Percentiles rank a stretch among this genome's conserved stretches.
phyloP scores from a whole-genome alignment of 2,888 invertebrate species.

The Trichogramma evanescens region DNA sequence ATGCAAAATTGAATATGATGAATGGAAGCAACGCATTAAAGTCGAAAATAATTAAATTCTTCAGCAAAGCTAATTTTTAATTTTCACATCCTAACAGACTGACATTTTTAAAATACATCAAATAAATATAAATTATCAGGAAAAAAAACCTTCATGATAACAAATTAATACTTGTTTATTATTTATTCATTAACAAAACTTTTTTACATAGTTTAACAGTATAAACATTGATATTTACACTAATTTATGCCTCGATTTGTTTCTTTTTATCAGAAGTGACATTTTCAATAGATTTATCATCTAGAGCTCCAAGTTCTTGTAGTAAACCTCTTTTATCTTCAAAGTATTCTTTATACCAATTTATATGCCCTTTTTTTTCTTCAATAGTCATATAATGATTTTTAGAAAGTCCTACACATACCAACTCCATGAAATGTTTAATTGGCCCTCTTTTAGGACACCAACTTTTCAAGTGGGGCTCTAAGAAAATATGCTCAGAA shows the following conservation, averaged over 20 bases:
- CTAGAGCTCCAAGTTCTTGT: conserved; percentile 57
- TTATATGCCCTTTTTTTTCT: conserved; percentile 82
- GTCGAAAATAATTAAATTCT: too few relatives aligned
- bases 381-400: conserved; percentile 83
- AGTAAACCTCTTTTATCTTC: conserved; percentile 68
- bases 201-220: not conserved
- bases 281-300: not conserved
- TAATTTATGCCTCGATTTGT: conserved; percentile 6
- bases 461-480: conserved; percentile 76
- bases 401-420: conserved; percentile 78
- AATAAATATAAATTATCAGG: too few relatives aligned
- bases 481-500: conserved; percentile 90
- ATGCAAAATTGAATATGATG: too few relatives aligned
- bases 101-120: too few relatives aligned
- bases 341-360: conserved; percentile 90
- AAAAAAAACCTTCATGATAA: too few relatives aligned
- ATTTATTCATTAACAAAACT: too few relatives aligned
- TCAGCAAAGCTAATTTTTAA: too few relatives aligned
- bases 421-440: conserved; percentile 95
- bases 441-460: conserved; percentile 88
- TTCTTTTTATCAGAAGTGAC: not conserved
- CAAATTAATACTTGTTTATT: too few relatives aligned
- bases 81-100: too few relatives aligned
- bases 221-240: not conserved
- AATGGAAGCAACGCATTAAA: too few relatives aligned